Percentiles rank a stretch among this genome's conserved stretches.
Conservation (phyloP, 2,888 invertebrate genomes). For the Drosophila merina region DNA sequence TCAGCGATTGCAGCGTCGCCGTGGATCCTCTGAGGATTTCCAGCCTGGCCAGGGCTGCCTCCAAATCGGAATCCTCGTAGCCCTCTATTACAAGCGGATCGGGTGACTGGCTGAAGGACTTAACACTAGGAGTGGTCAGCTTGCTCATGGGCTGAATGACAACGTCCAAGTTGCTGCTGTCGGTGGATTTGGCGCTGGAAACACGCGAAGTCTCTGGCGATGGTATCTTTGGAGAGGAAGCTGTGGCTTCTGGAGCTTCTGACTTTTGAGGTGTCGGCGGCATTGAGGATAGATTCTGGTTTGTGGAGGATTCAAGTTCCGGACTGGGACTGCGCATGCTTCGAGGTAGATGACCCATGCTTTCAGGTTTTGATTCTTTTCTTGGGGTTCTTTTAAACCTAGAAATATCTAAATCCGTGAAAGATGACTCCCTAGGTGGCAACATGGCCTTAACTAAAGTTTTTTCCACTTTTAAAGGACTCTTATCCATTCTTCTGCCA, state of each 20-base stretch:
- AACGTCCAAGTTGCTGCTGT: slow-evolving; percentile 57
- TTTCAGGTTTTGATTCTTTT: background rate
- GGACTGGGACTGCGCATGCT: background rate
- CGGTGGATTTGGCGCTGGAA: slow-evolving; percentile 55
- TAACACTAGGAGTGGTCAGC: slow-evolving; percentile 59
- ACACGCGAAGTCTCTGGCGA: slow-evolving; percentile 47
- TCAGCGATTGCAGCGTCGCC: slow-evolving; percentile 47
- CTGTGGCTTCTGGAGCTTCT: background rate
- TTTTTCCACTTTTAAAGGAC: background rate
- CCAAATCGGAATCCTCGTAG: slow-evolving; percentile 58
- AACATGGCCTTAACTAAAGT: background rate
- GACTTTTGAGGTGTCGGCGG: background rate
- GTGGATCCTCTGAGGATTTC: slow-evolving; percentile 50
- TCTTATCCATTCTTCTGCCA: background rate
- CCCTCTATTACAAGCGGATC: slow-evolving; percentile 57
- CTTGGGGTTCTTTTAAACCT: background rate
- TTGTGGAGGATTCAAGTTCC: background rate
- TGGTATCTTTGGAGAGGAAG: slow-evolving; percentile 5
- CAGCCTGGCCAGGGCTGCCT: slow-evolving; percentile 52
- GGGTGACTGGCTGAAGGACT: slow-evolving; percentile 49
- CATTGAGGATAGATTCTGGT: slow-evolving; percentile 6
- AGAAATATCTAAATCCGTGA: slow-evolving; percentile 4
- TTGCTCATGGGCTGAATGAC: slow-evolving; percentile 63
- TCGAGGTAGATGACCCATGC: background rate
- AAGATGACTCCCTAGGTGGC: slow-evolving; percentile 2